Evolutionary conservation across 1,140 invertebrate species (phyloP), one percentile per base, ranked within the genome.

Genomic region (Glomeris maerens): DNA sequence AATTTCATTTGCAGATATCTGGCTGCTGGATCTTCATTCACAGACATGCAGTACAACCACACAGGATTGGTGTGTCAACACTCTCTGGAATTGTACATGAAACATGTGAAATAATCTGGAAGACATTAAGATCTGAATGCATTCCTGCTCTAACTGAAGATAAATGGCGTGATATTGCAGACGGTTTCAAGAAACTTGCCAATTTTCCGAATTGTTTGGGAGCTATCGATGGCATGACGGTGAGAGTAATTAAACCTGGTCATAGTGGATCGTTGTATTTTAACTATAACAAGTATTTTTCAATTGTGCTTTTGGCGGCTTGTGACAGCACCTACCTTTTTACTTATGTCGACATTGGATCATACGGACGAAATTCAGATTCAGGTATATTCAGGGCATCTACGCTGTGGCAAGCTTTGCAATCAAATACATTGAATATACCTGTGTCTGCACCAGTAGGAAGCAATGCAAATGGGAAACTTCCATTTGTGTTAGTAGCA

Each of bases 201-300:
- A 53, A 60, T 27, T 59, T 61, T 41, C 58, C 55, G n/a, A 52
- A 57, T 50, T 60, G 59, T 44, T 5, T 59, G 14, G 58, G 59
- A 22, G 53, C 56, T 5, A 22, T 59, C 1, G 59, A 60, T 46
- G 57, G 59, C 0, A 61, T 60, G 44, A 58, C 60, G 44, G 49
- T 61, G 26, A 20, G 28, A 13, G 50, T 60, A 17, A 7, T 28
- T 13, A 45, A 49, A 29, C 47, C 54, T 21, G 1, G n/a, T 1
- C 14, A 47, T 17, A 27, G 26, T 28, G 57, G 57, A 27, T 59
- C 56, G 13, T 10, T 38, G 13, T 57, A 47, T 26, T 55, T n/a
- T 41, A 59, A 56, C 31, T 59, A 59, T 38, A 59, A 59, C 48
- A 36, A 47, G 14, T 50, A 20, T 23, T 57, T 54, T 40, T 39